Percentiles rank a stretch among this genome's conserved stretches.
phyloP scores from a whole-genome alignment of 1,140 invertebrate genomes.

The Calephelis virginiensis region DNA sequence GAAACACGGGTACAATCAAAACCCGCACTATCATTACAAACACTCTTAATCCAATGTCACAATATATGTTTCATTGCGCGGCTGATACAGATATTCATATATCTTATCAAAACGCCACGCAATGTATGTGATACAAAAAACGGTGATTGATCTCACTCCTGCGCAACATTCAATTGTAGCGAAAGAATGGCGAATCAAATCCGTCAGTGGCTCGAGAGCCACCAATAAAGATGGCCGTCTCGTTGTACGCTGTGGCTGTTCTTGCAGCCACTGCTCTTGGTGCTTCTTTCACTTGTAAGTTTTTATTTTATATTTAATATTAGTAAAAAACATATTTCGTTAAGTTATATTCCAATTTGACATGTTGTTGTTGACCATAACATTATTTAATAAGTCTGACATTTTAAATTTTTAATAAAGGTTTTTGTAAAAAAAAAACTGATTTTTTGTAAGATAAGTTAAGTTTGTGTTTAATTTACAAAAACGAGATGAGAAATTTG shows the following conservation, averaged over 20 bases:
- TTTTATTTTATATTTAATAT: constrained; percentile 17
- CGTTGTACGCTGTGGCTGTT: constrained; percentile 54
- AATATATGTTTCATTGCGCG: constrained; percentile 1
- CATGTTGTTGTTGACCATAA: too few relatives aligned
- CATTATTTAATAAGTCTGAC: too few relatives aligned
- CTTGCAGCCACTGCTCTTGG: constrained; percentile 61
- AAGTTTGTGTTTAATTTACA: too few relatives aligned
- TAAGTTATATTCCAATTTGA: too few relatives aligned
- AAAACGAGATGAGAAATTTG: too few relatives aligned
- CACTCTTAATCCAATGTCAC: constrained; percentile 8
- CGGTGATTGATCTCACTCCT: constrained; percentile 24
- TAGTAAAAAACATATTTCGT: too few relatives aligned
- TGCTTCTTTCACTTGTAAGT: constrained; percentile 66
- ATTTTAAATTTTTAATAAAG: too few relatives aligned
- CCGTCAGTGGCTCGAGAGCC: constrained; percentile 63
- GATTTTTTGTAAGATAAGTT: too few relatives aligned
- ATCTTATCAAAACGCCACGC: not conserved
- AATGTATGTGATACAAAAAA: constrained; percentile 15
- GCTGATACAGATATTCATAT: not conserved
- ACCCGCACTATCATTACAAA: constrained; percentile 26
- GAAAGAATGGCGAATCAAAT: constrained; percentile 60
- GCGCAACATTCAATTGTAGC: constrained; percentile 56
- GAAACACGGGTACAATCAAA: constrained; percentile 24
- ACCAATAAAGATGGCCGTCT: constrained; percentile 58
- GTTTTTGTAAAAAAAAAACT: too few relatives aligned